Base-by-base conservation (phyloP, 2,113 vertebrate genomes). In the Cricetomys ansorgei region DNA sequence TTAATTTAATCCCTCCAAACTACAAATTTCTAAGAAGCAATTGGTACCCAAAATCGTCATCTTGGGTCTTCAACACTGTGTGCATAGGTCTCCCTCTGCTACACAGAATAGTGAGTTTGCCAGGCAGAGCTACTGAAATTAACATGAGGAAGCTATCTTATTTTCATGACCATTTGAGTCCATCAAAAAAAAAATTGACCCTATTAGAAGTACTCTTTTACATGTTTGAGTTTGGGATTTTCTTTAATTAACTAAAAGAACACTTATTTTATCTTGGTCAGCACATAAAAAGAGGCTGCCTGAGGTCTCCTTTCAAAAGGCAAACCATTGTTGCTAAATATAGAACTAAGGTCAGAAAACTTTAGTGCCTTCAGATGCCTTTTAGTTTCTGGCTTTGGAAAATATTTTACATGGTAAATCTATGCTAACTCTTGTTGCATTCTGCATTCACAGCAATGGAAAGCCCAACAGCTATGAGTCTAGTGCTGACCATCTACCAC, bases 361-460 rank as follows among this genome's bases (percentile, higher is more conserved):
- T 23, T 79, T 76, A 5, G 10, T 89, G 23, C 34, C 37, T 94
- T 27, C 37, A 21, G 83, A 19, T 37, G 7, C n/a, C 21, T 72
- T 65, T 88, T 16, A 77, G 55, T 59, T 85, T 94, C 40, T 83
- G 89, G 62, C 55, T 91, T 93, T 79, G 37, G 37, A 91, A 92
- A 91, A 43, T 40, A 89, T 94, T 89, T 89, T 6, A 0, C 87
- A 75, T 45, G 40, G 40, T 79, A 87, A 97, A 86, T 92, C 92
- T n/a, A 40, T 67, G n/a, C 27, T 89, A 92, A 93, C 85, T 67
- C 92, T 53, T 86, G 2, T 10, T n/a, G 34, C 17, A 13, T 77
- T 92, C 69, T 91, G 48, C 53, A 81, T 75, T 73, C 48, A 17
- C 53, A 59, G 43, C 21, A 86, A 6, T 48, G 76, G 53, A 67